Conservation (phyloP, 2,113 vertebrate species). For the Cariama cristata region DNA sequence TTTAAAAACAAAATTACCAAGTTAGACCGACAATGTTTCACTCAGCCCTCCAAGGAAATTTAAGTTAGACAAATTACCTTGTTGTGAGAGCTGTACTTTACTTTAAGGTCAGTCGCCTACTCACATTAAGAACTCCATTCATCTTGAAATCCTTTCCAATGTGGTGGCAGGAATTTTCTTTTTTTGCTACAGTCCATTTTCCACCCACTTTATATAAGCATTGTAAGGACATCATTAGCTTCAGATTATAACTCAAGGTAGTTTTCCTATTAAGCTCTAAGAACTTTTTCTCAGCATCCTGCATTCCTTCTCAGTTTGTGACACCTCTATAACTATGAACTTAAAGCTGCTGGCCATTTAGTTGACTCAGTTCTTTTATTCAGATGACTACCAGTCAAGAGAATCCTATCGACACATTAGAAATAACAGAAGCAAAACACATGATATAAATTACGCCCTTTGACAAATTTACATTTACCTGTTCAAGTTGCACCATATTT, state of each 20-base stretch:
- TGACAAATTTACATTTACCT: slow-evolving; percentile 51
- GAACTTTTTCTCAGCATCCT: neutral
- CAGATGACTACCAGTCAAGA: neutral
- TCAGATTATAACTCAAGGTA: neutral
- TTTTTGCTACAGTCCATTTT: neutral
- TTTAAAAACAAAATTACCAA: slow-evolving; percentile 29
- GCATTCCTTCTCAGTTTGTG: neutral
- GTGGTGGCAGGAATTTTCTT: neutral
- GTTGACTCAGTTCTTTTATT: neutral
- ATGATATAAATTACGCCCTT: neutral
- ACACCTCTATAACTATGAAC: neutral
- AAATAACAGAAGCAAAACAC: neutral
- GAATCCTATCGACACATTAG: slow-evolving; percentile 13
- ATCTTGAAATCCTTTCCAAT: slow-evolving; percentile 12
- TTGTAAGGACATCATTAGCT: neutral
- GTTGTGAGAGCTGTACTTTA: neutral
- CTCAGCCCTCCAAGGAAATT: neutral
- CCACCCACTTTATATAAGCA: neutral
- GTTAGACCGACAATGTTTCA: neutral
- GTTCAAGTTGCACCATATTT: neutral
- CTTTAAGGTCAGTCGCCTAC: slow-evolving; percentile 53
- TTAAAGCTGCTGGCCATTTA: neutral
- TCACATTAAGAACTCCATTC: slow-evolving; percentile 47
- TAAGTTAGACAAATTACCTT: slow-evolving; percentile 45
- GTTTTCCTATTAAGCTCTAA: slow-evolving; percentile 21